These are phyloP conservation scores for Apteryx mantelli DNA, from an alignment of 2,113 vertebrate genomes.

Conservation along the genomic window DNA sequence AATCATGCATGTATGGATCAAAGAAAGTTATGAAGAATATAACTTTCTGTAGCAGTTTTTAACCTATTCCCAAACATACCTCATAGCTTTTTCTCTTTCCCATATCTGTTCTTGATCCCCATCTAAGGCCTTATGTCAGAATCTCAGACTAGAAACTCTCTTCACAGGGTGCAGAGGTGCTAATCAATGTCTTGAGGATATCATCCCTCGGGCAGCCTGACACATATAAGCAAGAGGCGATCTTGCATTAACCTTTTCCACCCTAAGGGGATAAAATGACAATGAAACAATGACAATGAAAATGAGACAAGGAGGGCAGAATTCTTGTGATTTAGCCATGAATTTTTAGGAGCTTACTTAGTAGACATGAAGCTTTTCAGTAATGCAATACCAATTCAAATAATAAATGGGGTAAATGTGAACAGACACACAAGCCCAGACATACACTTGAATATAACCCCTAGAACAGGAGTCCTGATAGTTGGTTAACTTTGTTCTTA, in stretches of 20 bases:
- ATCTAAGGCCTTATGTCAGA: neutral
- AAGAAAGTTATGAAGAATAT: neutral
- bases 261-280: neutral
- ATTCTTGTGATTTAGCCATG: neutral
- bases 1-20: neutral
- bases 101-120: neutral
- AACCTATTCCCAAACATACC: neutral
- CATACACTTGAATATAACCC: neutral
- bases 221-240: neutral
- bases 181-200: neutral
- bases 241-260: conserved; percentile 18
- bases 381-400: neutral
- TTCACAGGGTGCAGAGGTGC: neutral
- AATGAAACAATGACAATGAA: conserved; percentile 16
- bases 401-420: neutral
- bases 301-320: neutral
- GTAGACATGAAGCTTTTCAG: neutral
- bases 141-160: neutral
- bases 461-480: neutral
- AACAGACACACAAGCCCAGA: neutral
- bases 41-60: neutral
- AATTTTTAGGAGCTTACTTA: neutral
- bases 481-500: neutral
- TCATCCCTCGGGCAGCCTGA: neutral
- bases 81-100: neutral